These are phyloP conservation scores for Sogatella furcifera DNA, from an alignment of 1,140 invertebrate genomes.

Conservation along the genomic window DNA sequence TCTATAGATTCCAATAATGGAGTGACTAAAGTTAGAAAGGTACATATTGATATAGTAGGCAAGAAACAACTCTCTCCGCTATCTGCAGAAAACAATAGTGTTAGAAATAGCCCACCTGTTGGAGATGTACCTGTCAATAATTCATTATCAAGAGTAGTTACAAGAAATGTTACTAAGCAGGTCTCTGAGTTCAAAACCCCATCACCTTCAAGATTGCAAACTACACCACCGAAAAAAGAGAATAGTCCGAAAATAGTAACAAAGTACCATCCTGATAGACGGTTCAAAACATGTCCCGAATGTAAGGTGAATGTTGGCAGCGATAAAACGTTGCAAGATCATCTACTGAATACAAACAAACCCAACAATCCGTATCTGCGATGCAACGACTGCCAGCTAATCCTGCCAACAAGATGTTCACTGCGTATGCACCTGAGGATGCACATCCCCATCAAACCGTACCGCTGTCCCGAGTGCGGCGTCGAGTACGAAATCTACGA, in stretches of 20 bases:
- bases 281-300: background rate
- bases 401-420: constrained; percentile 13
- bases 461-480: constrained; percentile 16
- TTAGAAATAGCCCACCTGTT: too few species aligned
- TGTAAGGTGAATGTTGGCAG: background rate
- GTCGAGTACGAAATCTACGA: constrained; percentile 7
- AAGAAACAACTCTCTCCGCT: background rate
- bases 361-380: background rate
- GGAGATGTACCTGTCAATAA: too few species aligned
- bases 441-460: constrained; percentile 11
- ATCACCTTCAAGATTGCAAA: background rate
- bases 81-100: too few species aligned
- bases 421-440: constrained; percentile 13
- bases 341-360: background rate
- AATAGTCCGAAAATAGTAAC: background rate
- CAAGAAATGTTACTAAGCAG: background rate
- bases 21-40: background rate
- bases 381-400: constrained; percentile 4
- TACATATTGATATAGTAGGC: background rate
- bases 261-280: background rate
- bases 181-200: background rate
- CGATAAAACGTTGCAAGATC: background rate
- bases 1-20: too few species aligned
- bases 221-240: background rate
- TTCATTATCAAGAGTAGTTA: background rate